Conservation (phyloP, 2,888 invertebrate genomes). For the Limnephilus rhombicus region DNA sequence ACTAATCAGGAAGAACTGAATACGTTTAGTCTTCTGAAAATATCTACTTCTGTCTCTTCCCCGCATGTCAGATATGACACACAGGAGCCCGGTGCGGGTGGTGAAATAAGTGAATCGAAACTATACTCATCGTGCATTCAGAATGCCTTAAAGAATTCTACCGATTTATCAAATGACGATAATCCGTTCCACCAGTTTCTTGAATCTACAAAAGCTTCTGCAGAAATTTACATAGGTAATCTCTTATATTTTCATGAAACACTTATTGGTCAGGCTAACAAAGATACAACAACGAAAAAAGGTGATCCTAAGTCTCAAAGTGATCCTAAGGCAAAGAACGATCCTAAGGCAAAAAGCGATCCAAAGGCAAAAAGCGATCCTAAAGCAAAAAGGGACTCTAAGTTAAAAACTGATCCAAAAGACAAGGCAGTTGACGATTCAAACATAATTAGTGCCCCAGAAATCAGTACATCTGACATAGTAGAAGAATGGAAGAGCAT, state of each 20-base stretch:
- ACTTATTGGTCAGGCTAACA: slow-evolving; percentile 71
- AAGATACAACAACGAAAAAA: slow-evolving; percentile 69
- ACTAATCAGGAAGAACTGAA: slow-evolving; percentile 68
- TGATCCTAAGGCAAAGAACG: slow-evolving; percentile 67
- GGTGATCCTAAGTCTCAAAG: slow-evolving; percentile 68
- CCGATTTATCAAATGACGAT: slow-evolving; percentile 72
- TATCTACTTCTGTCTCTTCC: slow-evolving; percentile 21
- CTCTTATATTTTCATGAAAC: slow-evolving; percentile 71
- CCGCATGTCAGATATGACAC: background rate
- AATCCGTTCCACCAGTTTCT: slow-evolving; percentile 74
- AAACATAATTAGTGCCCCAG: background rate
- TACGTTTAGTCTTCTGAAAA: slow-evolving; percentile 71
- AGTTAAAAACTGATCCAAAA: slow-evolving; percentile 71
- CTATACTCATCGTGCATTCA: slow-evolving; percentile 70
- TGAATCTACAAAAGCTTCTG: slow-evolving; percentile 74
- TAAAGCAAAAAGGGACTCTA: slow-evolving; percentile 69
- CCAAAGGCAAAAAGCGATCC: slow-evolving; percentile 63
- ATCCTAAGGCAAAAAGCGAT: slow-evolving; percentile 70
- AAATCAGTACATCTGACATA: slow-evolving; percentile 70
- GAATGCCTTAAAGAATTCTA: slow-evolving; percentile 73
- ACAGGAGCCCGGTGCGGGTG: slow-evolving; percentile 70
- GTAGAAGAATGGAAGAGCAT: slow-evolving; percentile 80
- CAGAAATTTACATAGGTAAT: slow-evolving; percentile 72
- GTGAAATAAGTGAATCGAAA: slow-evolving; percentile 69
- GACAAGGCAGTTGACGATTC: background rate